Conservation (phyloP, 2,888 invertebrate species). For the Drosophila kambysellisi region DNA sequence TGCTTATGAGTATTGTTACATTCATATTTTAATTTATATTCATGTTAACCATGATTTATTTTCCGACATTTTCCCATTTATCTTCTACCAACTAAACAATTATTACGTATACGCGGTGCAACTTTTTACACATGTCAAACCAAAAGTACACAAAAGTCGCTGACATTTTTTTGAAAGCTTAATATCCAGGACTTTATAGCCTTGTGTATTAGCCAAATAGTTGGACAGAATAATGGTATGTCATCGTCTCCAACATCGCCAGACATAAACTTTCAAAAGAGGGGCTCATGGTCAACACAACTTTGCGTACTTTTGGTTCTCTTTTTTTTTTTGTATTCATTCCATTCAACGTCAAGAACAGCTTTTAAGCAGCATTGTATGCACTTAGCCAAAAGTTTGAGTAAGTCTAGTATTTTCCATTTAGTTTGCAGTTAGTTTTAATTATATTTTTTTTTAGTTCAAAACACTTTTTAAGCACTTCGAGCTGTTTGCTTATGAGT, state of each 20-base stretch:
- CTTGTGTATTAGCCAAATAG: slow-evolving; percentile 26
- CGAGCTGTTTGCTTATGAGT: slow-evolving; percentile 17
- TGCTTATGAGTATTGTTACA: slow-evolving; percentile 50
- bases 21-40: slow-evolving; percentile 14
- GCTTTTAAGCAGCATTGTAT: slow-evolving; percentile 42
- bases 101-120: slow-evolving; percentile 71
- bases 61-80: not conserved
- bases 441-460: slow-evolving; percentile 22
- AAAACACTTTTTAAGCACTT: slow-evolving; percentile 65
- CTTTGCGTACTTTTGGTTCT: slow-evolving; percentile 74
- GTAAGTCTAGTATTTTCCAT: slow-evolving; percentile 3
- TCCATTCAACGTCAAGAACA: slow-evolving; percentile 19
- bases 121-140: slow-evolving; percentile 58
- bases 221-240: slow-evolving; percentile 31
- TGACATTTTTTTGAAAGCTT: slow-evolving; percentile 74
- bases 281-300: slow-evolving; percentile 81
- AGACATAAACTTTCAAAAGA: slow-evolving; percentile 75
- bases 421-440: slow-evolving; percentile 7
- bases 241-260: slow-evolving; percentile 38
- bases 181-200: slow-evolving; percentile 47
- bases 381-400: slow-evolving; percentile 26
- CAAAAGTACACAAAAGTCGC: slow-evolving; percentile 71
- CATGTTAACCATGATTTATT: slow-evolving; percentile 10
- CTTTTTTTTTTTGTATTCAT: not conserved
- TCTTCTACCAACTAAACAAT: slow-evolving; percentile 38